These are phyloP conservation scores for Microchirus variegatus DNA, from an alignment of 2,797 vertebrate species.

Conservation along the genomic window DNA sequence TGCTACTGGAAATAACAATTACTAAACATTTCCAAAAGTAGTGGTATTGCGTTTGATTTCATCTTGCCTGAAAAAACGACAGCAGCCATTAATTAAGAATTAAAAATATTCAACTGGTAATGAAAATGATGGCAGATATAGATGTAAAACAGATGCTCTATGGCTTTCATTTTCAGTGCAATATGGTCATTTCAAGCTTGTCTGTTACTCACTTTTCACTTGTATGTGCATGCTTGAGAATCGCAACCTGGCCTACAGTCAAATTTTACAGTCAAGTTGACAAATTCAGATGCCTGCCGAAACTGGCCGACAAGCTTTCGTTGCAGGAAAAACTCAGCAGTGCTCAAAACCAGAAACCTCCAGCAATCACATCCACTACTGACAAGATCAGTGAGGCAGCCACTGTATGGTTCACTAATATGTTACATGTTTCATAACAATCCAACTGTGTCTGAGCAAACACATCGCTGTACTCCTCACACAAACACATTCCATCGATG, in stretches of 20 bases:
- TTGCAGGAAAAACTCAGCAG: slow-evolving; percentile 11
- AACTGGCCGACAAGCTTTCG: slow-evolving; percentile 12
- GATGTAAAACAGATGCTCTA: background rate
- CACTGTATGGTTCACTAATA: background rate
- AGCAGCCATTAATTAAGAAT: background rate
- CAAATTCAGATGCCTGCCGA: slow-evolving; percentile 9
- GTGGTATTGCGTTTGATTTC: too few species aligned
- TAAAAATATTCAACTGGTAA: background rate
- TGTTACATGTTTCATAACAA: background rate
- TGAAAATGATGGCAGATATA: background rate
- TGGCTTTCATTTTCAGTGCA: background rate
- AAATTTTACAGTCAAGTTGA: background rate
- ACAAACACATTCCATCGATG: slow-evolving; percentile 38
- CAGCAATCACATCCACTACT: slow-evolving; percentile 5
- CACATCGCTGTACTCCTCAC: background rate
- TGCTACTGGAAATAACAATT: too few species aligned
- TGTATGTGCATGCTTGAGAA: background rate
- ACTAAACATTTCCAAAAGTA: too few species aligned
- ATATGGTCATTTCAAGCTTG: background rate
- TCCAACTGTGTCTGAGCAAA: slow-evolving; percentile 16
- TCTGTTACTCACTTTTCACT: background rate
- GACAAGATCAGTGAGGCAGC: background rate
- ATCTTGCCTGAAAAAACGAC: too few species aligned
- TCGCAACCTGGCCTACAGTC: background rate
- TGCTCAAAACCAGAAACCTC: background rate